Conservation (phyloP, 2,888 invertebrate species). For the Hanleya hanleyi region DNA sequence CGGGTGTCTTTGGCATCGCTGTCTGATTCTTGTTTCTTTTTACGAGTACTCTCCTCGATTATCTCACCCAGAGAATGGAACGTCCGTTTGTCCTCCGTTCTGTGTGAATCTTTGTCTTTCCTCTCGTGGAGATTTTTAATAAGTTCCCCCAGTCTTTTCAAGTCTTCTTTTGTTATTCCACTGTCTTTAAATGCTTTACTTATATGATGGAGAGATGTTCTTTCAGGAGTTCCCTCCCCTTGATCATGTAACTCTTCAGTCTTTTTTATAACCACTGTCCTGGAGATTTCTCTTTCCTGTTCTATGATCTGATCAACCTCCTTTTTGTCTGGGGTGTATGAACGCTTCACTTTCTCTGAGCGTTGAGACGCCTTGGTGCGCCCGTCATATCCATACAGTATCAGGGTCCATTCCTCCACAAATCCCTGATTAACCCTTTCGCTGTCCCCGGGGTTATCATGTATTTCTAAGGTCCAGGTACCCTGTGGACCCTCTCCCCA, state of each 20-base stretch:
- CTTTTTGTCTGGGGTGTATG: conserved; percentile 31
- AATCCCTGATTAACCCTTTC: conserved; percentile 16
- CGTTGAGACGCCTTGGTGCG: neutral
- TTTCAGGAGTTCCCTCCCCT: neutral
- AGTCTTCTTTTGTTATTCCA: too few species aligned
- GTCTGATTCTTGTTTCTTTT: too few species aligned
- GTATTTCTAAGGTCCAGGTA: conserved; percentile 61
- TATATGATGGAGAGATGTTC: too few species aligned
- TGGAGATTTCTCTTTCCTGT: conserved; percentile 39
- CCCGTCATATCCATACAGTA: conserved; percentile 27
- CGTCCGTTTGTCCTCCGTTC: too few species aligned
- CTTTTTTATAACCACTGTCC: conserved; percentile 16
- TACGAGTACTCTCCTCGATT: too few species aligned
- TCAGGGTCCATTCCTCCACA: conserved; percentile 31
- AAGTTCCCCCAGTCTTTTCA: too few species aligned
- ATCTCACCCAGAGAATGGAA: too few species aligned
- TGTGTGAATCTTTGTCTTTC: too few species aligned
- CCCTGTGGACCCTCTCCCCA: conserved; percentile 69
- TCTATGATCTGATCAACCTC: conserved; percentile 37
- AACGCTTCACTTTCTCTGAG: conserved; percentile 2
- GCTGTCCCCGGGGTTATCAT: conserved; percentile 39
- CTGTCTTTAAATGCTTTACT: too few species aligned
- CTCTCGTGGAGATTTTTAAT: too few species aligned
- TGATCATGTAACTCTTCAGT: neutral
- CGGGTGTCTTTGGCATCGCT: too few species aligned